phyloP scores from a whole-genome alignment of 2,888 invertebrate species.

The Nycteola revayana region DNA sequence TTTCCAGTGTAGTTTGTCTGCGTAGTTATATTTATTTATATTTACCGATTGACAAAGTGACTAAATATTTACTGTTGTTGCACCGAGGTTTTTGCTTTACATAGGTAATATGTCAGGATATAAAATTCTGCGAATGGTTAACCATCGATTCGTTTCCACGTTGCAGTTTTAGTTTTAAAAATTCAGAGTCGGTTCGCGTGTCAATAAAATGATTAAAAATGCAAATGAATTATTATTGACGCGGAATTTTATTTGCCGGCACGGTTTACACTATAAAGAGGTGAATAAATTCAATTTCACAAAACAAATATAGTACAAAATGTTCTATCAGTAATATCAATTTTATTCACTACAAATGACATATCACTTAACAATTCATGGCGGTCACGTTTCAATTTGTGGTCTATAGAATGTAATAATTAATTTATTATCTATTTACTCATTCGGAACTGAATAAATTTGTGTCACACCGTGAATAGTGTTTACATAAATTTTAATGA shows the following conservation, averaged over 20 bases:
- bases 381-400: constrained; percentile 48
- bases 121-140: no score
- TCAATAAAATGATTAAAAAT: constrained; percentile 17
- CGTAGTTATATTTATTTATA: constrained; percentile 12
- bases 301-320: constrained; percentile 24
- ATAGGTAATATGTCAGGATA: not conserved
- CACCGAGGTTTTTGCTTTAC: constrained; percentile 5
- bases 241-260: constrained; percentile 18
- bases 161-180: no score
- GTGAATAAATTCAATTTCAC: constrained; percentile 29
- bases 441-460: constrained; percentile 30
- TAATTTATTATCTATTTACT: constrained; percentile 43
- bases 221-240: constrained; percentile 18
- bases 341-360: constrained; percentile 46
- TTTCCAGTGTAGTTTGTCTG: constrained; percentile 32
- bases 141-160: no score
- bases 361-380: constrained; percentile 50
- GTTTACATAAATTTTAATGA: not conserved
- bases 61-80: constrained; percentile 3
- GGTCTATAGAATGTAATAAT: constrained; percentile 45
- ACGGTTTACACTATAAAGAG: constrained; percentile 19
- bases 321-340: constrained; percentile 32
- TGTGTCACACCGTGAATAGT: constrained; percentile 4
- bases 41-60: constrained; percentile 19
- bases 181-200: no score